Evolutionary conservation across 2,888 invertebrate species (phyloP), one percentile per base, ranked within the genome.

Genomic region (Drosophila sordidula): DNA sequence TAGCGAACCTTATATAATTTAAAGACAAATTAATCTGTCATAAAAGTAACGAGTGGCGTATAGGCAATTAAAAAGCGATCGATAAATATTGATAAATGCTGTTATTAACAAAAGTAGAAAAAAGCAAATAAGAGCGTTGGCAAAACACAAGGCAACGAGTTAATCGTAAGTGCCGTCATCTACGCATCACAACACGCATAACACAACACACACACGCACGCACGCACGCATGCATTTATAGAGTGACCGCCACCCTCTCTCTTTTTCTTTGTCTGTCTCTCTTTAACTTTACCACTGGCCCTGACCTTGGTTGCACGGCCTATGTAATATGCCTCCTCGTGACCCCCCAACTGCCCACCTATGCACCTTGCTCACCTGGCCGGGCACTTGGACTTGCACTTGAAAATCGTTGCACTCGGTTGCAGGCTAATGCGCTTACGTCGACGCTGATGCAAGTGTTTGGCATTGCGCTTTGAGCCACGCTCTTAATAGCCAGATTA

Each of bases 381-480:
- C 6, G 34, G 34, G 12, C 49, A 69, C 75, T 74, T 46, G 58
- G 61, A 67, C 68, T 72, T 68, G 75, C 69, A 55, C 75, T 73
- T 78, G 78, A 73, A 73, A 67, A 46, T 22, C 47, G 0, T 26
- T 46, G 9, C 39, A 47, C 72, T 56, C 45, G 68, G 51, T 46
- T 52, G 68, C 50, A 62, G 61, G 82, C 75, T 87, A 83, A 83
- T 88, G 72, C 88, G 83, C 83, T 84, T 88, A 86, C 64, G 63
- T 72, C 66, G 64, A 65, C 36, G 45, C 66, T 70, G 65, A 46
- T 57, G 77, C 70, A 82, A 79, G 88, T 86, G 72, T 75, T 69
- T 80, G 77, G 70, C 80, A 86, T 86, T 82, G 80, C 75, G 77
- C 75, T 88, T 72, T 75, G 83, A 86, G 87, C 88, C 55, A 38